Evolutionary conservation across 2,113 vertebrate genomes (phyloP).

Genomic region (Lathamus discolor): DNA sequence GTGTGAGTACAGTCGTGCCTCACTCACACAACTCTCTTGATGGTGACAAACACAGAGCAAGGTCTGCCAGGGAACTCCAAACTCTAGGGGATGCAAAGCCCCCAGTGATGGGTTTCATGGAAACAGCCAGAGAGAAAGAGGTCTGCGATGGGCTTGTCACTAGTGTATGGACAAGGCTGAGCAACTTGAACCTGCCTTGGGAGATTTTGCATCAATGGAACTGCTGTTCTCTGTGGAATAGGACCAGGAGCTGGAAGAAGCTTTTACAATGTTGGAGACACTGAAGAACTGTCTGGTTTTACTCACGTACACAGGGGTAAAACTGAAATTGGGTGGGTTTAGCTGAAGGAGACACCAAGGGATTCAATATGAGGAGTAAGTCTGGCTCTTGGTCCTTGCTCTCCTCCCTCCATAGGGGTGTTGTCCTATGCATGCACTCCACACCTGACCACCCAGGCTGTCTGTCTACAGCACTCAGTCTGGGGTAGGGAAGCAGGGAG

Average conservation of each 20-base stretch:
- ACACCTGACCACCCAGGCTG: conserved; percentile 38
- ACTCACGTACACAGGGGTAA: not conserved
- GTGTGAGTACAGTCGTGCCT: not conserved
- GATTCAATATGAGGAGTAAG: not conserved
- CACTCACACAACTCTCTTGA: not conserved
- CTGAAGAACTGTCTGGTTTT: not conserved
- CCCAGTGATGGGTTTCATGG: not conserved
- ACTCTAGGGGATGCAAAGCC: not conserved
- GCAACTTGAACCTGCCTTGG: not conserved
- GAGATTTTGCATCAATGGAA: not conserved
- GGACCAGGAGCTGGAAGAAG: not conserved
- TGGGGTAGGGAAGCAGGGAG: not conserved
- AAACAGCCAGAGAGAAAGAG: not conserved
- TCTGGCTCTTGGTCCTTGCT: not conserved
- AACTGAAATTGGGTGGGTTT: not conserved
- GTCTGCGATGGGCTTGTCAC: not conserved
- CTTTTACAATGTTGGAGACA: not conserved
- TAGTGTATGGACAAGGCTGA: not conserved
- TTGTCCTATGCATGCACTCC: not conserved
- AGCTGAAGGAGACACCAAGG: not conserved
- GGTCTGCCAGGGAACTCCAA: not conserved
- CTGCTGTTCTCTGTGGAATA: not conserved
- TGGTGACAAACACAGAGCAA: not conserved
- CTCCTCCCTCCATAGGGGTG: not conserved
- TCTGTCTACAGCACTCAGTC: not conserved